Percentiles rank a stretch among this genome's conserved stretches.
Evolutionary conservation across 2,888 invertebrate genomes (phyloP).

Genomic region (Stegophylla sp.): DNA sequence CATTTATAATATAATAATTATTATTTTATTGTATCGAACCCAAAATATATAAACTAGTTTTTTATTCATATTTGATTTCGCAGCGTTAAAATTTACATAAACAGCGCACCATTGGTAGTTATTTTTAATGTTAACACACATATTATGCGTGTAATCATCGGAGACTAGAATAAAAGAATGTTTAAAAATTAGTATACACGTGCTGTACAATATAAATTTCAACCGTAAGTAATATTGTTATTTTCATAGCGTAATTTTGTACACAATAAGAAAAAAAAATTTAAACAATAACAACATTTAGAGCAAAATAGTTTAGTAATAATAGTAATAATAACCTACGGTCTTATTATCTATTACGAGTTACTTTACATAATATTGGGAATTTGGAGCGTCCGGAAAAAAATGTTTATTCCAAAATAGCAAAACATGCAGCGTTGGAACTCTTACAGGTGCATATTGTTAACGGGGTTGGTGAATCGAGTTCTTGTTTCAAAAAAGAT

Average conservation of each 20-base stretch:
- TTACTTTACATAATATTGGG: not conserved
- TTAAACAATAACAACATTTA: constrained; percentile 35
- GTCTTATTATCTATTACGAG: constrained; percentile 16
- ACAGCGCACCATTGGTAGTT: constrained; percentile 51
- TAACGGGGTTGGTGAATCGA: too few relatives aligned
- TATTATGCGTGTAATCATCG: constrained; percentile 22
- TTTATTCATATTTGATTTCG: constrained; percentile 41
- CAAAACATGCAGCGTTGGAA: too few relatives aligned
- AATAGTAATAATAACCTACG: constrained; percentile 23
- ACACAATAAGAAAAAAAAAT: constrained; percentile 3
- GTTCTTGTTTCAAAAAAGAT: too few relatives aligned
- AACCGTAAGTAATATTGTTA: constrained; percentile 41
- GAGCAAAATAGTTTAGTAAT: constrained; percentile 44
- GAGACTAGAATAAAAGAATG: constrained; percentile 43
- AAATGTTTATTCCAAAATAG: not conserved
- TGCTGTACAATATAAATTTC: constrained; percentile 54
- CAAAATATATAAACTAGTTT: constrained; percentile 33
- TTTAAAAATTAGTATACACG: constrained; percentile 55
- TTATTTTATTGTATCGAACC: constrained; percentile 13
- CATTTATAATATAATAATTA: constrained; percentile 4
- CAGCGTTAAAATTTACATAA: constrained; percentile 50
- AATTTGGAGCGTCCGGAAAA: not conserved
- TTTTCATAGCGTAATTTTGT: constrained; percentile 39
- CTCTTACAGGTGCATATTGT: too few relatives aligned
- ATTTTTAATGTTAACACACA: constrained; percentile 4